Evolutionary conservation across 2,797 vertebrate species (phyloP).

Genomic region (Centropyge bicolor): DNA sequence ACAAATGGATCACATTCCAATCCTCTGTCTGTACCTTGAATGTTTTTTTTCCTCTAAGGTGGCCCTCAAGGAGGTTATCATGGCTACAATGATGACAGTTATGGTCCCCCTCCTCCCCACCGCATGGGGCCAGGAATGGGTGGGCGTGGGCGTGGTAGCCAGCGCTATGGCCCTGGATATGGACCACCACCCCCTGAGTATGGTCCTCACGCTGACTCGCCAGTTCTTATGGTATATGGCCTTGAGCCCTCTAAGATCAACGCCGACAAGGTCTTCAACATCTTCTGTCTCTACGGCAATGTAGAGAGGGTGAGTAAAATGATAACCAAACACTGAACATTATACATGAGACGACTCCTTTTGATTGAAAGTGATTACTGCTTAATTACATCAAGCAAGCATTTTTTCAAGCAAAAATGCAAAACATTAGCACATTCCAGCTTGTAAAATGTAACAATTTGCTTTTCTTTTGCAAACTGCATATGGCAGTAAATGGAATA

Average conservation of each 20-base stretch:
- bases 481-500: too few relatives aligned
- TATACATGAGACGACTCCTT: not conserved
- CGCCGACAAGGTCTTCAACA: slow-evolving; percentile 93
- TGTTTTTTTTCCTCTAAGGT: slow-evolving; percentile 74
- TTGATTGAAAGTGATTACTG: not conserved
- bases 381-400: too few relatives aligned
- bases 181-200: slow-evolving; percentile 92
- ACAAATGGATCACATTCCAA: not conserved
- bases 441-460: not conserved
- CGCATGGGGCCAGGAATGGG: slow-evolving; percentile 92
- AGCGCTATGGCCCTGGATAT: slow-evolving; percentile 90
- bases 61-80: slow-evolving; percentile 93
- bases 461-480: too few relatives aligned
- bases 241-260: slow-evolving; percentile 94
- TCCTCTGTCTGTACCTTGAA: not conserved
- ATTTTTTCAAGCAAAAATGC: not conserved
- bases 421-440: slow-evolving; percentile 9
- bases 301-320: slow-evolving; percentile 90
- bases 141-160: slow-evolving; percentile 87
- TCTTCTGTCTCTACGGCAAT: slow-evolving; percentile 96
- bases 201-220: slow-evolving; percentile 92
- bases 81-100: slow-evolving; percentile 91
- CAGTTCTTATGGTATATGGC: slow-evolving; percentile 95
- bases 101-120: slow-evolving; percentile 90
- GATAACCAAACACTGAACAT: not conserved